A percentile compares a stretch with the other conserved stretches of the same genome.
These are phyloP conservation scores for Corythoichthys intestinalis DNA, from an alignment of 2,113 vertebrate species.

Conservation along the genomic window DNA sequence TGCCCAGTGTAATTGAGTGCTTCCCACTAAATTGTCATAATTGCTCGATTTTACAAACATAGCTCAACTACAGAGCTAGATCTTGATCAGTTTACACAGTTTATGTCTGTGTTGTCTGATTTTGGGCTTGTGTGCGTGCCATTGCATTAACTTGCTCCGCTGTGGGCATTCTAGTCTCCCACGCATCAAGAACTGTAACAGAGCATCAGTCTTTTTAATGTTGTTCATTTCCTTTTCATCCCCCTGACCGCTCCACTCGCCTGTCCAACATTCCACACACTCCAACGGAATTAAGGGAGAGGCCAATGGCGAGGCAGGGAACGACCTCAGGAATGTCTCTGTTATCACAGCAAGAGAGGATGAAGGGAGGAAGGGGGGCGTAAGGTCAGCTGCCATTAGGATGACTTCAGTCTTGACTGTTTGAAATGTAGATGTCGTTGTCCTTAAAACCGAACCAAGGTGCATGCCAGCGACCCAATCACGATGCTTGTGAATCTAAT, in stretches of 20 bases:
- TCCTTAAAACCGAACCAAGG: slow-evolving; percentile 37
- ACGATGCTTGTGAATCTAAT: slow-evolving; percentile 52
- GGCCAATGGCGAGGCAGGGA: slow-evolving; percentile 63
- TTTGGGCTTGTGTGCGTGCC: neutral
- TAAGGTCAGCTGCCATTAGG: slow-evolving; percentile 47
- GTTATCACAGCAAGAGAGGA: slow-evolving; percentile 63
- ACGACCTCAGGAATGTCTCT: slow-evolving; percentile 70
- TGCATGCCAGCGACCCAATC: slow-evolving; percentile 39
- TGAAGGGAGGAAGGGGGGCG: slow-evolving; percentile 57
- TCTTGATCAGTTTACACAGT: slow-evolving; percentile 40
- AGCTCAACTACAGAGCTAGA: neutral
- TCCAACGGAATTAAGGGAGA: slow-evolving; percentile 70
- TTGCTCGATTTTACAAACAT: neutral
- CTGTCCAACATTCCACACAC: slow-evolving; percentile 67
- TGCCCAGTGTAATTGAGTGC: neutral
- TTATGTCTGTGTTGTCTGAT: slow-evolving; percentile 1
- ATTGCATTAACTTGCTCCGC: slow-evolving; percentile 14
- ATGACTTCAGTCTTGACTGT: slow-evolving; percentile 36
- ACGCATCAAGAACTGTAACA: slow-evolving; percentile 44
- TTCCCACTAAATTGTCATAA: slow-evolving; percentile 2
- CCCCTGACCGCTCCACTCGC: slow-evolving; percentile 36
- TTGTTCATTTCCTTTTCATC: slow-evolving; percentile 70
- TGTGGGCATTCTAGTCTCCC: slow-evolving; percentile 44
- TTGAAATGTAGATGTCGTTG: slow-evolving; percentile 35
- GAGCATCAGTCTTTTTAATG: slow-evolving; percentile 49